Base-by-base conservation (phyloP, 1,140 invertebrate genomes). In the Magallana ariakensis region DNA sequence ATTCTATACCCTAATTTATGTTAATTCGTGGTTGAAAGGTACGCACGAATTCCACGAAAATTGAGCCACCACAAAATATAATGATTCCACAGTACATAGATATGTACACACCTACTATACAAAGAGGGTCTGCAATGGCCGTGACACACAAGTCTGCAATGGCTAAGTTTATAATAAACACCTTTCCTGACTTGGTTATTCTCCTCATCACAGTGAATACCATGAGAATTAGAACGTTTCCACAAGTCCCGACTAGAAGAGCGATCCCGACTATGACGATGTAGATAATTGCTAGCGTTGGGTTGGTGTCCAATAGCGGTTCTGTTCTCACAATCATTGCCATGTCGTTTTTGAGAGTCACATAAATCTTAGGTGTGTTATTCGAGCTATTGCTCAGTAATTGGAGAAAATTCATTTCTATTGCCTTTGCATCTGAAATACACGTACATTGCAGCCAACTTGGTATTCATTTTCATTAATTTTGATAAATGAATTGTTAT, bases 141-240 rank as follows among this genome's bases (percentile, higher is more conserved):
- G 92, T 87, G 0, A 94, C 91, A 85, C 92, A 92, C 0, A 94
- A 80, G 87, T 94, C 94, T 16, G 94, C 93, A 0, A 94, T 57
- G 10, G 93, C 93, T 1, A 94, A 84, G 85, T 94, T 94, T 3
- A 94, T 86, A 84, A 94, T 89, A 80, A 94, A 94, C 8, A 91
- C 89, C 46, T 91, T 92, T n/a, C 92, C 93, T 2, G 90, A 87
- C 53, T 88, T 90, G 85, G 92, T 92, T 13, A 92, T 53, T 10
- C 89, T 87, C 19, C 87, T 89, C 19, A 87, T 81, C 8, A 54
- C 81, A 0, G 66, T 53, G 46, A 88, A 88, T 1, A 92, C 84
- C 6, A 90, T n/a, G 33, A 93, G 85, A 70, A 92, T 92, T 22
- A 93, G 53, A 1, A 87, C 33, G 83, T 93, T 93, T 5, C 92